Evolutionary conservation across 2,797 vertebrate genomes (phyloP), one percentile per base, ranked within the genome.

Genomic region (Semotilus atromaculatus): DNA sequence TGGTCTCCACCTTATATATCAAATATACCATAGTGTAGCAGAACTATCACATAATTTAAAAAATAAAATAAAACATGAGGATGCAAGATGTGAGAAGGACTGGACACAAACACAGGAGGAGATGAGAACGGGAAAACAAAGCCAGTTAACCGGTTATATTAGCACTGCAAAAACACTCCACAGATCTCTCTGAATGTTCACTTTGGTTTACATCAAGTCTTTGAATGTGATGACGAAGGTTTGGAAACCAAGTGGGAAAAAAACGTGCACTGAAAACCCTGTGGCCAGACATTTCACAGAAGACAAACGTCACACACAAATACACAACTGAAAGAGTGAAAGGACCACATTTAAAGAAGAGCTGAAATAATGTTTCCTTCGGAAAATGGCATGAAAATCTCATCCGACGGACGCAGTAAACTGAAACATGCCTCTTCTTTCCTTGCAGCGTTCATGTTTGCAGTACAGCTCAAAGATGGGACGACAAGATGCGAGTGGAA

Each of bases 151-250:
- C 0, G 72, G 72, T 67, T 77, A 77, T 81, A 85, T 83, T 60
- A 86, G 83, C 66, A 89, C 85, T 83, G 88, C 86, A 88, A 86
- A 64, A 34, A 55, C 58, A 74, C 43, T 66, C 81, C 43, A 86
- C 70, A 58, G 74, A 85, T 74, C 85, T 67, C 80, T 75, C 72
- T 21, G 26, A 85, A 77, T 55, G 45, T 85, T 88, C 87, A 87
- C 83, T 89, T 89, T 88, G 87, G 88, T 88, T 85, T 88, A 84
- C 85, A 85, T 86, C 86, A 86, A 86, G 72, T 88, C 87, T 85
- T 81, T 87, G 73, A 86, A 82, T 34, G 84, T 80, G 64, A 85
- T 76, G 81, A 89, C 66, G 78, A 75, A 74, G 66, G 53, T 40
- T 71, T 72, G 75, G 29, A 81, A 53, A 43, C 36, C 1, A 2